Evolutionary conservation across 2,113 vertebrate species (phyloP).

Genomic region (Nyctibius bracteatus): DNA sequence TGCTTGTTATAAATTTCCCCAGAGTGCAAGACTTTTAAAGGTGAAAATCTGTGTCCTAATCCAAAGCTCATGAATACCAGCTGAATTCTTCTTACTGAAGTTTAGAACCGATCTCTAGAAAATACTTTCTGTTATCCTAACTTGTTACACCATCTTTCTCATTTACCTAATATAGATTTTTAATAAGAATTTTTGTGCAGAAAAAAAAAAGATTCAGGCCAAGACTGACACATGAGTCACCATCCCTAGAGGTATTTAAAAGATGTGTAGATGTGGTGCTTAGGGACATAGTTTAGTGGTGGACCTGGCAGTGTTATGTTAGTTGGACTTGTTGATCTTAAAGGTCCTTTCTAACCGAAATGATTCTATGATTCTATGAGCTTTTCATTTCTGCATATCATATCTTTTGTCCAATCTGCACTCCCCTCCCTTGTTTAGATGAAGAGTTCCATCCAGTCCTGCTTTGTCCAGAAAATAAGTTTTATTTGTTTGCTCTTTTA

Average conservation of each 20-base stretch:
- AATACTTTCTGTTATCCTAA: background rate
- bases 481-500: accelerated
- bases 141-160: background rate
- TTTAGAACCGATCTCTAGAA: background rate
- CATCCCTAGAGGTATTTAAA: too few species aligned
- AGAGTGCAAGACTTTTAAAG: background rate
- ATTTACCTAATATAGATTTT: background rate
- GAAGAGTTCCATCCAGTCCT: background rate
- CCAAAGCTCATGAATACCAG: background rate
- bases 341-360: too few species aligned
- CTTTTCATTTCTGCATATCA: background rate
- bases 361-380: too few species aligned
- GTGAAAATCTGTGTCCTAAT: background rate
- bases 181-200: background rate
- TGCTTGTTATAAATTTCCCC: background rate
- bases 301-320: too few species aligned
- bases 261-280: too few species aligned
- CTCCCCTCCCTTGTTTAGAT: background rate
- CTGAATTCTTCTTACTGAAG: background rate
- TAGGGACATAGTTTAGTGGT: too few species aligned
- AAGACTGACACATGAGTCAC: accelerated
- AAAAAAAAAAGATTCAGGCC: background rate
- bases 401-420: background rate
- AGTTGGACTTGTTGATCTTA: too few species aligned
- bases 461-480: background rate